Base-by-base conservation (phyloP, 1,140 invertebrate species). In the Nasonia longicornis region DNA sequence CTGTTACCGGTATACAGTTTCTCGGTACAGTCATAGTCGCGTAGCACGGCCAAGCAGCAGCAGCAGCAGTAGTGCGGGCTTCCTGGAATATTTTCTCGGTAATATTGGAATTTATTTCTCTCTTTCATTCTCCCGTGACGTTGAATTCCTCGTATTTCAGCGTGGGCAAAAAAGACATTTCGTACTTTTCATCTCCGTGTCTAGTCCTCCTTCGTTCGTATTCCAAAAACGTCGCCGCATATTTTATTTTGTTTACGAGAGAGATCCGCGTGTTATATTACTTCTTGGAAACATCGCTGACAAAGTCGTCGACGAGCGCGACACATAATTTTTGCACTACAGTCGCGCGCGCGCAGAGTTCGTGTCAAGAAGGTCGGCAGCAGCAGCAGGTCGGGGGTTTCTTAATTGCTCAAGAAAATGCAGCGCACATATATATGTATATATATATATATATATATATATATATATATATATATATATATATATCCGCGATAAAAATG, bases 61-160 rank as follows among this genome's bases (percentile, higher is more conserved):
- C 20, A 58, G 16, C 20, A n/a, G 12, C 48, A 16, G 48, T 14
- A 16, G 48, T 14, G 4, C 14, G 16, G 16, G 52, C 52, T 31
- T 31, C 66, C 11, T 69, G 66, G 11, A 29, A 69, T 35, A 69
- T 35, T 69, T 69, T 31, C 31, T 6, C 16, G 10, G 66, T 69
- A 31, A 69, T 69, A 69, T 69, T 69, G 26, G 31, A 69, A 69
- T 69, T 69, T 69, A 16, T 69, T 69, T 69, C 11, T 26, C 64
- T 67, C 26, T 48, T 48, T 48, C 45, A 12, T 45, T 48, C 14
- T 48, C 12, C 14, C 45, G 12, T 48, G 45, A 48, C 45, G 45
- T 48, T 48, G 45, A 48, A 48, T 48, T 48, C 11, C 16, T 48
- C 45, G 45, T 48, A 48, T 48, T 48, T 48, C 45, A 48, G 10